phyloP scores from a whole-genome alignment of 53 echinoderm and acorn worm species.

The Holothuria scabra region DNA sequence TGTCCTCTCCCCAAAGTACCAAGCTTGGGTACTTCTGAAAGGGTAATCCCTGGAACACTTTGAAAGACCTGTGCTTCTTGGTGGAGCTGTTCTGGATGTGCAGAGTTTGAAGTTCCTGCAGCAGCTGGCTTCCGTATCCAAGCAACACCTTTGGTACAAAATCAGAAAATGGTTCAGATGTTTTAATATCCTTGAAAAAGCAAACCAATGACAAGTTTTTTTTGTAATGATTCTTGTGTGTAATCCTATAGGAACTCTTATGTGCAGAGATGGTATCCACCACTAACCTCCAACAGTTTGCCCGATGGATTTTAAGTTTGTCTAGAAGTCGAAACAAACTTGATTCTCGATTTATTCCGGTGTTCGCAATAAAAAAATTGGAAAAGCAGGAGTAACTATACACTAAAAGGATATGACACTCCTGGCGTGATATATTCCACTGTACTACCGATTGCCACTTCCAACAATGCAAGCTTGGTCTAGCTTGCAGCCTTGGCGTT shows the following conservation, averaged over 20 bases:
- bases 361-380: constrained; percentile 38
- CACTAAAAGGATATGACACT: constrained; percentile 15
- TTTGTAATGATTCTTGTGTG: not conserved
- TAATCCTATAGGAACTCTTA: not conserved
- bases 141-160: constrained; percentile 18
- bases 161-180: not conserved
- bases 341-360: not conserved
- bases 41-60: constrained; percentile 17
- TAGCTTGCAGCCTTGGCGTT: constrained; percentile 55
- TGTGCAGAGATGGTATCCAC: not conserved
- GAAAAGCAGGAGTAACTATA: constrained; percentile 25
- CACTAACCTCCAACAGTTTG: not conserved
- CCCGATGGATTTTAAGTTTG: constrained; percentile 6
- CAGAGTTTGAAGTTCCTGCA: not conserved
- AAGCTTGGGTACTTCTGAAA: constrained; percentile 6
- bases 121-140: constrained; percentile 29
- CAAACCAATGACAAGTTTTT: not conserved
- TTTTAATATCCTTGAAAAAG: constrained; percentile 1
- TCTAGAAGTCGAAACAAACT: constrained; percentile 6
- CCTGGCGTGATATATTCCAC: constrained; percentile 54
- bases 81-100: not conserved
- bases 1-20: constrained; percentile 16
- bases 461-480: constrained; percentile 56
- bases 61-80: constrained; percentile 13
- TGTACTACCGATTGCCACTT: constrained; percentile 40